These are phyloP conservation scores for Papilio aristodemus DNA, from an alignment of 1,140 invertebrate genomes.

Conservation along the genomic window DNA sequence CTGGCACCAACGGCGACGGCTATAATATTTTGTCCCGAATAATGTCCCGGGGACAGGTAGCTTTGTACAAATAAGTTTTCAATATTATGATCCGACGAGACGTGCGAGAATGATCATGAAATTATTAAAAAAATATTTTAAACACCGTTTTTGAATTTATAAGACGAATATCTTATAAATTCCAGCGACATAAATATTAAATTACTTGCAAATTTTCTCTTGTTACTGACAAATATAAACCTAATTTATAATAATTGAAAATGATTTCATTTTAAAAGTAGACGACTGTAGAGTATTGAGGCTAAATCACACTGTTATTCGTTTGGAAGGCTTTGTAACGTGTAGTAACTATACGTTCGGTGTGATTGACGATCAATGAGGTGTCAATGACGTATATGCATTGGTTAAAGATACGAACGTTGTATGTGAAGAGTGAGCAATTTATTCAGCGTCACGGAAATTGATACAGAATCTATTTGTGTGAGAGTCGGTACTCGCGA, in stretches of 20 bases:
- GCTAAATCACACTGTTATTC: not conserved
- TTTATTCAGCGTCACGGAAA: slow-evolving; percentile 21
- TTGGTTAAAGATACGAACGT: not conserved
- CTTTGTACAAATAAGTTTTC: slow-evolving; percentile 62
- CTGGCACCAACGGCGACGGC: slow-evolving; percentile 53
- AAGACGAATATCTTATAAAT: no score
- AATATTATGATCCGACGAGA: slow-evolving; percentile 44
- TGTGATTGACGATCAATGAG: slow-evolving; percentile 11
- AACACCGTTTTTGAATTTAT: not conserved
- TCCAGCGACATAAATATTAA: not conserved
- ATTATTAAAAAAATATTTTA: slow-evolving; percentile 34
- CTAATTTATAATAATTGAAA: not conserved
- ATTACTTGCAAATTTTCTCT: not conserved
- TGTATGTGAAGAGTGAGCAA: slow-evolving; percentile 5
- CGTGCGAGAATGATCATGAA: slow-evolving; percentile 34
- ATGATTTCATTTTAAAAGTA: not conserved
- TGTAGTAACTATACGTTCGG: not conserved
- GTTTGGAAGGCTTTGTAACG: not conserved
- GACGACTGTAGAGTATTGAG: no score
- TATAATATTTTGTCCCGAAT: slow-evolving; percentile 70
- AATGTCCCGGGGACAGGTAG: slow-evolving; percentile 60
- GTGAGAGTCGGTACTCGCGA: slow-evolving; percentile 44
- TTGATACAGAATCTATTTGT: slow-evolving; percentile 43
- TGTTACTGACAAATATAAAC: not conserved
- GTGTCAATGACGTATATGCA: not conserved